These are phyloP conservation scores for Macaria notata DNA, from an alignment of 2,888 invertebrate species.

Conservation along the genomic window DNA sequence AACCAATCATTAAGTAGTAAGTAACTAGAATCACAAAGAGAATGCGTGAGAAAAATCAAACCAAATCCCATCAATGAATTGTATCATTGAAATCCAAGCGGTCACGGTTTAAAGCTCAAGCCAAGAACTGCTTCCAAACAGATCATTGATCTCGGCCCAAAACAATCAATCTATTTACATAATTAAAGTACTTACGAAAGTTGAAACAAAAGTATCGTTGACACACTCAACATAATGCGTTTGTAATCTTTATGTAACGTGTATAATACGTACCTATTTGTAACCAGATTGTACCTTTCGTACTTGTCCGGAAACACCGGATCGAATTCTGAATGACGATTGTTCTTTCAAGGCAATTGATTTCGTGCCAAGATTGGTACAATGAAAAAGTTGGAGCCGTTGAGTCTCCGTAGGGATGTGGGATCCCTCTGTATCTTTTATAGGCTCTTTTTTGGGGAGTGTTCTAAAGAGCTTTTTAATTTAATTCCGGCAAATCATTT, in stretches of 20 bases:
- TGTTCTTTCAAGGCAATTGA: constrained; percentile 22
- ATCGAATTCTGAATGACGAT: constrained; percentile 30
- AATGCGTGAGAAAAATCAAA: no score
- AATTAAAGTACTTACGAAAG: constrained; percentile 31
- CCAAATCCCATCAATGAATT: no score
- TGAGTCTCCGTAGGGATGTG: no score
- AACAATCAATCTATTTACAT: constrained; percentile 38
- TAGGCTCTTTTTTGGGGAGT: no score
- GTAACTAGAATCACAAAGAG: no score
- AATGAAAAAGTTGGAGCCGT: constrained; percentile 10
- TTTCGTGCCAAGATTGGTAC: constrained; percentile 12
- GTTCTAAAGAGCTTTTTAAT: no score
- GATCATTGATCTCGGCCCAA: constrained; percentile 23
- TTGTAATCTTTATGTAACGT: constrained; percentile 47
- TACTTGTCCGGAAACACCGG: constrained; percentile 23
- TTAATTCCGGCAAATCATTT: no score
- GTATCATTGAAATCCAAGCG: no score
- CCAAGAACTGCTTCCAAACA: constrained; percentile 25
- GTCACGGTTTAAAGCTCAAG: no score
- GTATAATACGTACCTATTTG: not conserved
- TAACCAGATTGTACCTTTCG: constrained; percentile 8
- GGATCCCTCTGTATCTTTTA: no score
- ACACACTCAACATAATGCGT: constrained; percentile 32
- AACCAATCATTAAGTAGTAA: no score
- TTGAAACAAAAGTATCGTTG: constrained; percentile 32